Conservation (phyloP, 2,888 invertebrate genomes). For the Lasioglossum marginatum region DNA sequence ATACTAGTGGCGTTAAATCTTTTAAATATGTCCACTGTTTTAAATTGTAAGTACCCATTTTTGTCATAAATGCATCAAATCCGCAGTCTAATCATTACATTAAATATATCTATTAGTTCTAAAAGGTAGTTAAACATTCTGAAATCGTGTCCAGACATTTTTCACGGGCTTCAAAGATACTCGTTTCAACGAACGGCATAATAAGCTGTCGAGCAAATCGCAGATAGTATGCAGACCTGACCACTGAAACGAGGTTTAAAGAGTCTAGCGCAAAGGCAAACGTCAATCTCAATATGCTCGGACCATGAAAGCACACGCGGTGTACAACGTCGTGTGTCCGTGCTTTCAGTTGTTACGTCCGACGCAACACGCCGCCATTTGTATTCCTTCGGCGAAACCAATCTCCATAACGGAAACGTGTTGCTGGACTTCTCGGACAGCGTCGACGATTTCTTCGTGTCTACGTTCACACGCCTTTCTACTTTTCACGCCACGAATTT, state of each 20-base stretch:
- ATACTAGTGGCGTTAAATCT: too few relatives aligned
- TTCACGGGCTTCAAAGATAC: background rate
- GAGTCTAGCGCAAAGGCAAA: constrained; percentile 3
- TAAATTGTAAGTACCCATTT: too few relatives aligned
- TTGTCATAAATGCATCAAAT: too few relatives aligned
- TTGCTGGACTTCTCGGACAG: constrained; percentile 32
- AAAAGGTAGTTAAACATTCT: background rate
- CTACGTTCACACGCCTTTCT: constrained; percentile 40
- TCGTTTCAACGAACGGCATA: background rate
- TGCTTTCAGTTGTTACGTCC: constrained; percentile 35
- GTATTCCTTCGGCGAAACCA: constrained; percentile 60
- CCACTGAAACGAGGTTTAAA: background rate
- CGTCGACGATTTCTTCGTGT: constrained; percentile 31
- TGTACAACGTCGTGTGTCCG: constrained; percentile 13
- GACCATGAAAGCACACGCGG: constrained; percentile 32
- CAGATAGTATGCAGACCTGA: constrained; percentile 1
- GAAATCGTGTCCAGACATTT: background rate
- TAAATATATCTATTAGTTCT: too few relatives aligned
- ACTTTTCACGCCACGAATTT: constrained; percentile 21
- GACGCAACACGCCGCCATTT: constrained; percentile 30
- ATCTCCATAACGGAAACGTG: constrained; percentile 62
- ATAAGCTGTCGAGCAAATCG: background rate
- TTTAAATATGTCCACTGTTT: too few relatives aligned
- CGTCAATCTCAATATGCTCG: constrained; percentile 70
- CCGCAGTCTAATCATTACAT: too few relatives aligned